A percentile compares a stretch with the other conserved stretches of the same genome.
Conservation (phyloP, 1,140 invertebrate genomes). For the Euwallacea similis region DNA sequence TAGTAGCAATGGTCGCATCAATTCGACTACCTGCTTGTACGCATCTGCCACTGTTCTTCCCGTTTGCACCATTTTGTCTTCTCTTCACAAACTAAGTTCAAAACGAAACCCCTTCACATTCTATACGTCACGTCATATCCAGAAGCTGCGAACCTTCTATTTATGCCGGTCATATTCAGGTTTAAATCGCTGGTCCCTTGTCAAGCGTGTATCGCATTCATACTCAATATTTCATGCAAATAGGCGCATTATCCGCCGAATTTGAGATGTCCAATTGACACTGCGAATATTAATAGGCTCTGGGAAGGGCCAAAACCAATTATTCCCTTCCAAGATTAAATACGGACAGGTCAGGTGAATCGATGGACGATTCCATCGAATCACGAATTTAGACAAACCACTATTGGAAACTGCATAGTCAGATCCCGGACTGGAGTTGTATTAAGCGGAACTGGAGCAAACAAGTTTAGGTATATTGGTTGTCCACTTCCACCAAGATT, state of each 20-base stretch:
- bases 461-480: too few species aligned
- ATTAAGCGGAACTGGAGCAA: neutral
- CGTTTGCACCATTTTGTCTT: too few species aligned
- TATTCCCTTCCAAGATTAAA: slow-evolving; percentile 1
- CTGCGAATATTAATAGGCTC: slow-evolving; percentile 2
- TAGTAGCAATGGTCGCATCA: too few species aligned
- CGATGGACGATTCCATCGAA: neutral
- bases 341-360: neutral
- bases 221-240: slow-evolving; percentile 4
- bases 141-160: too few species aligned
- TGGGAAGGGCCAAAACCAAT: neutral
- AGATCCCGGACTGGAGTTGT: neutral
- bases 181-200: neutral
- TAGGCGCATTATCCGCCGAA: neutral
- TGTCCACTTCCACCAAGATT: too few species aligned
- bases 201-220: neutral
- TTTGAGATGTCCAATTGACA: slow-evolving; percentile 4
- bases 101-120: too few species aligned
- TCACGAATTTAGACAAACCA: neutral
- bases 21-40: too few species aligned
- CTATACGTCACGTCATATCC: too few species aligned
- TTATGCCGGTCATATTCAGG: neutral
- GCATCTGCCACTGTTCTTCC: too few species aligned
- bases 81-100: too few species aligned
- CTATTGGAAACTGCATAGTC: neutral